Conservation (phyloP, 2,797 vertebrate species). For the Falco biarmicus region DNA sequence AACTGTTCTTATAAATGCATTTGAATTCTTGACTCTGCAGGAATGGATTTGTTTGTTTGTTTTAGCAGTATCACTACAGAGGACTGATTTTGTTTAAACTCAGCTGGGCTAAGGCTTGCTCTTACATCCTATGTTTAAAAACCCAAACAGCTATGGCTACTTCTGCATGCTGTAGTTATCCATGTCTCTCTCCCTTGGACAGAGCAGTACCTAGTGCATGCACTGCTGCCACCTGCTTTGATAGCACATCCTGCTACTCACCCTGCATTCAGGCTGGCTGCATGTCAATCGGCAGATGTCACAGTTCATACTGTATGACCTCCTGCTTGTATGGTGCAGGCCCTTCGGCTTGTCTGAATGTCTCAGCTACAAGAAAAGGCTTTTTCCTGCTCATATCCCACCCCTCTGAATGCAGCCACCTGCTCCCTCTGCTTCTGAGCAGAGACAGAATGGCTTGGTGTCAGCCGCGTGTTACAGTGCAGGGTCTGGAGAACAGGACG, state of each 20-base stretch:
- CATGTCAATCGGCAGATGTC: neutral
- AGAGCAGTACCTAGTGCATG: accelerated
- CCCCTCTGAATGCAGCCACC: neutral
- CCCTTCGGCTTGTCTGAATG: neutral
- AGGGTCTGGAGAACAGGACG: neutral
- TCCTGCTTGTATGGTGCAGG: neutral
- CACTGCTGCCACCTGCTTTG: neutral
- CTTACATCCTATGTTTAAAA: neutral
- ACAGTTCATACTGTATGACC: neutral
- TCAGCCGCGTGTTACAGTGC: neutral
- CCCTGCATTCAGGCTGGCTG: accelerated
- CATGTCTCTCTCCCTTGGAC: neutral
- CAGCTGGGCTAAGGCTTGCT: neutral
- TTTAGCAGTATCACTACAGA: neutral
- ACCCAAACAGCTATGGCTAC: neutral
- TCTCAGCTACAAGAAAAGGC: neutral
- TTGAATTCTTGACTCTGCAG: neutral
- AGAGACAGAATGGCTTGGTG: accelerated
- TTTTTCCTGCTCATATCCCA: neutral
- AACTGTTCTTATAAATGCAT: neutral
- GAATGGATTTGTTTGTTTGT: neutral
- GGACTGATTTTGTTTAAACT: neutral
- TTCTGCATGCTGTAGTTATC: neutral
- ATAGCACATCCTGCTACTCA: neutral
- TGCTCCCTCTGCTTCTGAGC: neutral